Evolutionary conservation across 2,888 invertebrate genomes (phyloP).

Genomic region (Pammene aurita): DNA sequence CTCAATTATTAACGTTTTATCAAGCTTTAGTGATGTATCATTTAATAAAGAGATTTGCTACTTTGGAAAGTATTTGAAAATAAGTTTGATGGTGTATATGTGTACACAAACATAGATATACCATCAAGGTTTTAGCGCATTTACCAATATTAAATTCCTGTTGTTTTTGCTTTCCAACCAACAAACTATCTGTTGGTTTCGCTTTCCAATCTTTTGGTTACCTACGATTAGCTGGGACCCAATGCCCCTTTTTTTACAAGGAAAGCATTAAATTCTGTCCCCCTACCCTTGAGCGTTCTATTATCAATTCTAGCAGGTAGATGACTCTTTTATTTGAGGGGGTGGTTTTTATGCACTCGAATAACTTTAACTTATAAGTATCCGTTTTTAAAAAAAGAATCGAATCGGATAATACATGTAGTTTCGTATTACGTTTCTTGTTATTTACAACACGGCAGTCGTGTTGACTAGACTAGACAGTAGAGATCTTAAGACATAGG

Average conservation of each 20-base stretch:
- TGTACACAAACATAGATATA: no score
- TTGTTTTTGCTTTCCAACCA: no score
- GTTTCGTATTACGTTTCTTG: neutral
- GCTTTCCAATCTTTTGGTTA: constrained; percentile 22
- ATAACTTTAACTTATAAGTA: constrained; percentile 22
- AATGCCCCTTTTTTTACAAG: constrained; percentile 42
- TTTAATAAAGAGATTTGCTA: no score
- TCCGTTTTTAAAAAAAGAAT: constrained; percentile 22
- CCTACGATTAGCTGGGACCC: constrained; percentile 20
- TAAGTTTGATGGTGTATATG: no score
- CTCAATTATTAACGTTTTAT: no score
- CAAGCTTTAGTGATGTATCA: no score
- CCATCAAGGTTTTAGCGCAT: constrained; percentile 7
- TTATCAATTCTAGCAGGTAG: constrained; percentile 54
- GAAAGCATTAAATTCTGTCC: constrained; percentile 47
- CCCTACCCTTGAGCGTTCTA: constrained; percentile 45
- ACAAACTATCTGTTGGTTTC: constrained; percentile 23
- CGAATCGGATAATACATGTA: constrained; percentile 13
- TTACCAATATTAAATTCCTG: constrained; percentile 12
- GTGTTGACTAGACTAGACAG: no score
- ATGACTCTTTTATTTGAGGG: constrained; percentile 48
- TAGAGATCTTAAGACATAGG: no score
- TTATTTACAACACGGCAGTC: neutral
- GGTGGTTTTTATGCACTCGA: constrained; percentile 31
- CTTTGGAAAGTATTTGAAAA: no score